phyloP scores from a whole-genome alignment of 2,797 vertebrate species.

The Strix occidentalis region DNA sequence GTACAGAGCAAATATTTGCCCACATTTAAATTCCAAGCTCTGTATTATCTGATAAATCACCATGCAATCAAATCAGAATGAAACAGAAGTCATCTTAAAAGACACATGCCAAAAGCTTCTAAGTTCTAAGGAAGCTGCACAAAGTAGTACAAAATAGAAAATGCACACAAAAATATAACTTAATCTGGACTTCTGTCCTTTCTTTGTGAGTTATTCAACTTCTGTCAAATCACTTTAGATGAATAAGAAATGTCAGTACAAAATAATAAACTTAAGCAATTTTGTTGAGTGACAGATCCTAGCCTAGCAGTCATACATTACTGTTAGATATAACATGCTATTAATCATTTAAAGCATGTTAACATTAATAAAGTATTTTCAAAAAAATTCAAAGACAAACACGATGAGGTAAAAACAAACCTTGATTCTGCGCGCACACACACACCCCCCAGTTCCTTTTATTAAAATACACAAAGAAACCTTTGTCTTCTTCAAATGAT shows the following conservation, averaged over 20 bases:
- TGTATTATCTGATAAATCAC: background rate
- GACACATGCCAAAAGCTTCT: background rate
- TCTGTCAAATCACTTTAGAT: background rate
- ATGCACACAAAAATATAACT: background rate
- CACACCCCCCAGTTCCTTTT: background rate
- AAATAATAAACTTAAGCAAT: conserved; percentile 37
- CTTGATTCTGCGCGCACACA: fast-evolving
- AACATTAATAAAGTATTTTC: background rate
- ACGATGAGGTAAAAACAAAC: background rate
- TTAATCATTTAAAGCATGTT: background rate
- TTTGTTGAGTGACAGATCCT: background rate
- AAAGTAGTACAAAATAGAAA: background rate
- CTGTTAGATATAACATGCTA: background rate
- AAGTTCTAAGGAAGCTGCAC: background rate
- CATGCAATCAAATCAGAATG: background rate
- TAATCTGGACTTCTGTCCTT: background rate
- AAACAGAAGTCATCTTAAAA: background rate
- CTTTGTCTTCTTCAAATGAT: conserved; percentile 35
- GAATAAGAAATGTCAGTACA: background rate
- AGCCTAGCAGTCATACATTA: background rate
- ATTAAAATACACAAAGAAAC: conserved; percentile 29
- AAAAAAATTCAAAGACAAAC: conserved; percentile 14
- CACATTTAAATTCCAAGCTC: background rate
- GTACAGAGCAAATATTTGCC: background rate
- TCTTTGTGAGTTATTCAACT: background rate